A percentile compares a stretch with the other conserved stretches of the same genome.
Conservation (phyloP, 2,888 invertebrate species). For the Heteropelma amictum region DNA sequence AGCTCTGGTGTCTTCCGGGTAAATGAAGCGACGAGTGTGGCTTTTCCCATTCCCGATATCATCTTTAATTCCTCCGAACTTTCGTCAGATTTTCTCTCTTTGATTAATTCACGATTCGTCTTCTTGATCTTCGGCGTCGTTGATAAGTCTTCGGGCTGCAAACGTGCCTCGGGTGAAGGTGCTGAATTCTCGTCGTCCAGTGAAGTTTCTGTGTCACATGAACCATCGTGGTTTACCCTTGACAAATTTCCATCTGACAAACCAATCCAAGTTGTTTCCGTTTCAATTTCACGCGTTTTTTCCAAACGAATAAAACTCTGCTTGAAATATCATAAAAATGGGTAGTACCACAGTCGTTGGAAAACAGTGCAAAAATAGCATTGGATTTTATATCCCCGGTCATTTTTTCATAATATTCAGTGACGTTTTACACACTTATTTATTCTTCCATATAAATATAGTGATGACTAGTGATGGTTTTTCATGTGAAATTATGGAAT, state of each 20-base stretch:
- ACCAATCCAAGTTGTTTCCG: constrained; percentile 14
- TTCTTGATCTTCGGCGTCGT: constrained; percentile 64
- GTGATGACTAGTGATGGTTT: too few relatives aligned
- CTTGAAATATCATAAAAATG: background rate
- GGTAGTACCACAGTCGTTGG: background rate
- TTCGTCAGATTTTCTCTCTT: constrained; percentile 34
- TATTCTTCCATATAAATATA: too few relatives aligned
- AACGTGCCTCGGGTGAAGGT: constrained; percentile 68
- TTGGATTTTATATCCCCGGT: too few relatives aligned
- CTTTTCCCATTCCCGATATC: background rate
- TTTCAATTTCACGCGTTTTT: background rate
- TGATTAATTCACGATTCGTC: background rate
- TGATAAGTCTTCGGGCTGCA: constrained; percentile 73
- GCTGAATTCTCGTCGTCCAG: constrained; percentile 55
- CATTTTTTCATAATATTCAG: too few relatives aligned
- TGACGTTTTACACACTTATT: too few relatives aligned
- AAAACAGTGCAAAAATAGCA: background rate
- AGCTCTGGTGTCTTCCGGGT: constrained; percentile 69
- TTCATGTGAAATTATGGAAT: too few relatives aligned
- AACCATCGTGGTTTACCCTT: constrained; percentile 53
- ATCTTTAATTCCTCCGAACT: constrained; percentile 8
- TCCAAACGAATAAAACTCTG: background rate
- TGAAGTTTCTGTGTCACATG: constrained; percentile 55
- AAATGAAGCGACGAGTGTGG: constrained; percentile 5
- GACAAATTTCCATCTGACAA: constrained; percentile 56